Percentiles rank a stretch among this genome's conserved stretches.
These are phyloP conservation scores for Pogonocichla stellata DNA, from an alignment of 2,113 vertebrate genomes.

Conservation along the genomic window DNA sequence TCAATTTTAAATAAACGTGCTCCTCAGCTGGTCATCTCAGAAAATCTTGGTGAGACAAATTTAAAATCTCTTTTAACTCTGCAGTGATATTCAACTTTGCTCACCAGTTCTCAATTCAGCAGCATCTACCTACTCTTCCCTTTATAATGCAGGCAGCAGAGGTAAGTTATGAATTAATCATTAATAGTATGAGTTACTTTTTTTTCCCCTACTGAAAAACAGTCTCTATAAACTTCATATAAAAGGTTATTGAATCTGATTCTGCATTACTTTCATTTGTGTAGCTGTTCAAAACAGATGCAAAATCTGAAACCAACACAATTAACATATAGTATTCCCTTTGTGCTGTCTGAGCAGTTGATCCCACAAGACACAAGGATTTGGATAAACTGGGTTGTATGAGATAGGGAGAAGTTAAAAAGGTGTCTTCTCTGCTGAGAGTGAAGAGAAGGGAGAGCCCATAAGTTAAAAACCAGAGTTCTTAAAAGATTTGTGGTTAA, in stretches of 20 bases:
- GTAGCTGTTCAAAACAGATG: background rate
- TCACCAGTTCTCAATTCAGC: background rate
- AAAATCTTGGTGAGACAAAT: background rate
- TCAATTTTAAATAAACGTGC: background rate
- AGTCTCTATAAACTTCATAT: background rate
- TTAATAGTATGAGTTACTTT: background rate
- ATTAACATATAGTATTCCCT: background rate
- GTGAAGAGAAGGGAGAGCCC: background rate
- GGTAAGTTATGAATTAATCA: background rate
- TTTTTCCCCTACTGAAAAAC: background rate
- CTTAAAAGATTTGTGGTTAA: background rate
- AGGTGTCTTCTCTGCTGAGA: background rate
- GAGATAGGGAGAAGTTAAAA: background rate
- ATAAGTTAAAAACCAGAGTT: background rate
- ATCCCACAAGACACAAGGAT: background rate
- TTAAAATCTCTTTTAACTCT: background rate
- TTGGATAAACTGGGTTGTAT: background rate
- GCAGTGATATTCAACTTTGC: background rate
- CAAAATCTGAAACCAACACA: background rate
- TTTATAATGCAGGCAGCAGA: background rate
- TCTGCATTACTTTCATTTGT: background rate
- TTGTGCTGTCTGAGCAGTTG: background rate
- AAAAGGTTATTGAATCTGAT: background rate
- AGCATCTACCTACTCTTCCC: background rate
- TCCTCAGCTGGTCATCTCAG: background rate